These are phyloP conservation scores for Hipposideros larvatus DNA, from an alignment of 2,797 vertebrate genomes.

Conservation along the genomic window DNA sequence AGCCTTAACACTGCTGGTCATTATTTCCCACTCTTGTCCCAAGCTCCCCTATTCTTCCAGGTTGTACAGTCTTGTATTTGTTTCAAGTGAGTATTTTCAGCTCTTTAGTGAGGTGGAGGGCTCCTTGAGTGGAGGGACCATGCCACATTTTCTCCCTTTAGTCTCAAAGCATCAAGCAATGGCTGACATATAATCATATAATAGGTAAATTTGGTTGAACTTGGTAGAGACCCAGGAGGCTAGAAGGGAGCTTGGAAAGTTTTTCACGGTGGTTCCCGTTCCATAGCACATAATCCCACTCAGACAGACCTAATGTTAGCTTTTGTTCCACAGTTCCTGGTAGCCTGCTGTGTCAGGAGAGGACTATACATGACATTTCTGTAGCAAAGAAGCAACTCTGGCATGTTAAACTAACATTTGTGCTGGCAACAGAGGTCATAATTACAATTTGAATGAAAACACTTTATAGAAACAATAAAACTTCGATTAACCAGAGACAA, in stretches of 20 bases:
- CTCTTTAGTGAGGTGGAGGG: neutral
- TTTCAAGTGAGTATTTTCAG: neutral
- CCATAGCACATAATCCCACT: neutral
- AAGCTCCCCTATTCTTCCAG: neutral
- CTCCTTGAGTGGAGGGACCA: neutral
- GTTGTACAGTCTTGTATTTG: neutral
- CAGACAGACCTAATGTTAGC: neutral
- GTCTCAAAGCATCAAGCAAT: neutral
- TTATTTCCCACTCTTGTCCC: neutral
- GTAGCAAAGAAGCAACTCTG: neutral
- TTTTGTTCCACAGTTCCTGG: too few relatives aligned
- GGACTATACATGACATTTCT: neutral
- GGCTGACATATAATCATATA: neutral
- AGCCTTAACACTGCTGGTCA: neutral
- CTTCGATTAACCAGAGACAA: constrained; percentile 54
- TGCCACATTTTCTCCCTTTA: neutral
- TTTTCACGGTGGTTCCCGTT: neutral
- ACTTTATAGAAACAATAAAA: constrained; percentile 30
- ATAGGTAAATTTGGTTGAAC: neutral
- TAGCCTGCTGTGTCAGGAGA: neutral
- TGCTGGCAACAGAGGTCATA: neutral
- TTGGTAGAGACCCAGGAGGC: neutral
- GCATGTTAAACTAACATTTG: neutral
- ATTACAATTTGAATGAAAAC: neutral
- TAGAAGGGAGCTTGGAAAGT: neutral